Conservation (phyloP, 1,140 invertebrate species). For the Aphelenchoides besseyi region DNA sequence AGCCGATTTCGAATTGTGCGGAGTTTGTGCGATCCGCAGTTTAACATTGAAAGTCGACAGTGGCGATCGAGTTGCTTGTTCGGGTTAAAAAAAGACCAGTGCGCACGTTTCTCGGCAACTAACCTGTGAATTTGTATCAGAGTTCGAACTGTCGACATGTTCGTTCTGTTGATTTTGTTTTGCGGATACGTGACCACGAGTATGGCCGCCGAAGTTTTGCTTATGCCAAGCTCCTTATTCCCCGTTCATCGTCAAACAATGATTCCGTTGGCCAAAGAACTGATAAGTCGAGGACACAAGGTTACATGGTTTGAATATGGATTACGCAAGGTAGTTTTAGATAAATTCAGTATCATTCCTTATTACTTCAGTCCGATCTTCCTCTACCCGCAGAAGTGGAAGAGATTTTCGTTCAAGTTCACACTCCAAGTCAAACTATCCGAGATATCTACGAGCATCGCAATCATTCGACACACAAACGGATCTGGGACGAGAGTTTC, state of each 20-base stretch:
- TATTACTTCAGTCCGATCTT: constrained; percentile 36
- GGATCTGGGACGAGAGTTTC: constrained; percentile 42
- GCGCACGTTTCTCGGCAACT: too few species aligned
- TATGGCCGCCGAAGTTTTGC: constrained; percentile 48
- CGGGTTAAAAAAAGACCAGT: too few species aligned
- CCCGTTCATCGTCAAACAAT: constrained; percentile 56
- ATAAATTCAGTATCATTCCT: background rate
- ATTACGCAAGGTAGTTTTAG: constrained; percentile 30
- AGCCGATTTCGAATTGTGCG: too few species aligned
- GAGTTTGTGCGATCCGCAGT: too few species aligned
- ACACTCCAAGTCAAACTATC: constrained; percentile 27
- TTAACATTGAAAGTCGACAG: too few species aligned
- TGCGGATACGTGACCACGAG: too few species aligned
- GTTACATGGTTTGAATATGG: constrained; percentile 62
- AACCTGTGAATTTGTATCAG: too few species aligned
- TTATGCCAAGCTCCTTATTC: constrained; percentile 45
- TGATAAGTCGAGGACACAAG: constrained; percentile 50
- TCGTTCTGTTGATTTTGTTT: too few species aligned
- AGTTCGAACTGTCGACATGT: too few species aligned
- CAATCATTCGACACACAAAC: constrained; percentile 43
- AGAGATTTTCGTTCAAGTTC: constrained; percentile 51
- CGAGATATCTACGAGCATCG: constrained; percentile 42
- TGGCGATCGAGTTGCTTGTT: too few species aligned
- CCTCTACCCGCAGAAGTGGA: constrained; percentile 45
- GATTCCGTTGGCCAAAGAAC: constrained; percentile 50